A percentile compares a stretch with the other conserved stretches of the same genome.
phyloP scores from a whole-genome alignment of 1,140 invertebrate species.

The Plutomurus gul region DNA sequence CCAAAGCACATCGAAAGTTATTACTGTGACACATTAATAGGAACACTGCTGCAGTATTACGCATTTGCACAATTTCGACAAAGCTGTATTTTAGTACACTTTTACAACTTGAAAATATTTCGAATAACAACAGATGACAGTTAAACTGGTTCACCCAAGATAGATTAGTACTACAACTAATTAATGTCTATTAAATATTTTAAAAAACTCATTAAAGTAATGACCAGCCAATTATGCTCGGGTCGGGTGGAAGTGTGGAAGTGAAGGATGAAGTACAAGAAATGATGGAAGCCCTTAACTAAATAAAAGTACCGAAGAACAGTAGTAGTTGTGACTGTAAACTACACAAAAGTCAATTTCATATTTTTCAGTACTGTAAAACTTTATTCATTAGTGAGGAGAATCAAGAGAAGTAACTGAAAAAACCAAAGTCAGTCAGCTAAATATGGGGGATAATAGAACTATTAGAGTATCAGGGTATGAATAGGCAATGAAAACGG shows the following conservation, averaged over 20 bases:
- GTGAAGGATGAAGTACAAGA: background rate
- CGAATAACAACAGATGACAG: no score
- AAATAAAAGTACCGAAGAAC: no score
- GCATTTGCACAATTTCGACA: background rate
- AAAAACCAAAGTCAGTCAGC: background rate
- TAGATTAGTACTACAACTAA: no score
- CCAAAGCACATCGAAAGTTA: background rate
- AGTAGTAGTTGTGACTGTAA: no score
- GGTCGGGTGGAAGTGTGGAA: no score
- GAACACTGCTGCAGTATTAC: background rate
- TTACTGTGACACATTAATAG: background rate
- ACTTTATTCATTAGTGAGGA: background rate
- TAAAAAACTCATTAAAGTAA: no score
- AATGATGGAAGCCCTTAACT: background rate
- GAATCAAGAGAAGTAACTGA: background rate
- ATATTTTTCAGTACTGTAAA: background rate
- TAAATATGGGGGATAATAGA: slow-evolving; percentile 2
- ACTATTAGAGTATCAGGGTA: background rate
- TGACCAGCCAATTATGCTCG: no score
- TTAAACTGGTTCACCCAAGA: no score
- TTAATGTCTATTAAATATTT: no score
- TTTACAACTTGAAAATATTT: no score
- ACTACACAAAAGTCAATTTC: background rate
- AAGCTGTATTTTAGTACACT: background rate
- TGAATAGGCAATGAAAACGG: background rate